These are phyloP conservation scores for Nothoprocta pentlandii DNA, from an alignment of 2,113 vertebrate species.

Conservation along the genomic window DNA sequence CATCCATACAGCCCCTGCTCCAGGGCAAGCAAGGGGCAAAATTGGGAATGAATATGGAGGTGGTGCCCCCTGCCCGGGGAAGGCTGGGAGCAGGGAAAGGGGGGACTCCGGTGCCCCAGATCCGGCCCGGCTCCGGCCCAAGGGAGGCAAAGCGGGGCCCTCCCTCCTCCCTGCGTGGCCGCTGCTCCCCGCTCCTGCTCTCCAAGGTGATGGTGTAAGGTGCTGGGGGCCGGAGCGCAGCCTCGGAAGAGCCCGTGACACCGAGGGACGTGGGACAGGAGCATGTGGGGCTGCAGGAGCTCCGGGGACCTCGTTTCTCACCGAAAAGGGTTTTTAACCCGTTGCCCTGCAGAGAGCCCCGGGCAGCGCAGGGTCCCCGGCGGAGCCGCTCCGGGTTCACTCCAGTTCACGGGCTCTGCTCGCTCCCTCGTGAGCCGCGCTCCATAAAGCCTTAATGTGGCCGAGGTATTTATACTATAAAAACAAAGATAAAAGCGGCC, in stretches of 20 bases:
- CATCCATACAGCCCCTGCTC: not conserved
- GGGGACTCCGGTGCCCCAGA: fast-evolving
- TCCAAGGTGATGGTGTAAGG: too few species aligned
- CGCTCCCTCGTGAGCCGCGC: fast-evolving
- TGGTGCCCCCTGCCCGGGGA: not conserved
- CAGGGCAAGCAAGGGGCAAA: not conserved
- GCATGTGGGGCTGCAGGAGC: not conserved
- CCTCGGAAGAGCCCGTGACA: not conserved
- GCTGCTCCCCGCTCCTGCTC: not conserved
- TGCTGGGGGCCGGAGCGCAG: too few species aligned
- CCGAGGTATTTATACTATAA: not conserved
- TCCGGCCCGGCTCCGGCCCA: not conserved
- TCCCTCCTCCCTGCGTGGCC: fast-evolving
- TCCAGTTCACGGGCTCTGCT: not conserved
- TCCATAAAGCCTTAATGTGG: fast-evolving
- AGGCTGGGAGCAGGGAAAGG: fast-evolving
- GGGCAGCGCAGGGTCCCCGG: fast-evolving
- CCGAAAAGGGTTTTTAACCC: not conserved
- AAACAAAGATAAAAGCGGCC: not conserved
- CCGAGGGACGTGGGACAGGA: not conserved
- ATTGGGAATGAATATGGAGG: conserved; percentile 1
- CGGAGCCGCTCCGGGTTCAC: fast-evolving
- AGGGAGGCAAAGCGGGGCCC: not conserved
- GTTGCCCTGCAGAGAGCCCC: not conserved
- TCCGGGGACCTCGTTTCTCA: not conserved